A percentile compares a stretch with the other conserved stretches of the same genome.
Evolutionary conservation across 23 tunicate genomes (phyloP).

Genomic region (Phallusia fumigata): DNA sequence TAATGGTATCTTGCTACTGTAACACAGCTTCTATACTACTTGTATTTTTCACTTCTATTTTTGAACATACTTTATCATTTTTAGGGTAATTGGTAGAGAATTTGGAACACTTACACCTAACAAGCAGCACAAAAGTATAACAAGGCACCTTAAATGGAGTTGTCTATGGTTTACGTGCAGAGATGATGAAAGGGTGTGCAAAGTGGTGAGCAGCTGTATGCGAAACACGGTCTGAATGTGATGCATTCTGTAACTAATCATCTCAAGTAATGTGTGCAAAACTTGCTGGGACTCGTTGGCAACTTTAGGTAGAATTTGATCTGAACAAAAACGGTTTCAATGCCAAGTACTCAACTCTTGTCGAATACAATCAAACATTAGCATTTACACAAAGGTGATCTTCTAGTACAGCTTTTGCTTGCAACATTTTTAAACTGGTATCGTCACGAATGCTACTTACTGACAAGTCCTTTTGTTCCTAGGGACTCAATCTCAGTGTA

Average conservation of each 20-base stretch:
- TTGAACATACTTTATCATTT: too few species aligned
- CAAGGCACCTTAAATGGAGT: slow-evolving; percentile 47
- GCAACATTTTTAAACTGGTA: too few species aligned
- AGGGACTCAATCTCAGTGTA: slow-evolving; percentile 79
- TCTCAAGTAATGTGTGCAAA: slow-evolving; percentile 65
- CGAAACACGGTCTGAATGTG: slow-evolving; percentile 68
- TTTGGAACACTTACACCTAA: too few species aligned
- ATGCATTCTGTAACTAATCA: slow-evolving; percentile 77
- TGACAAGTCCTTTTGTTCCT: slow-evolving; percentile 69
- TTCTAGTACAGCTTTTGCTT: too few species aligned
- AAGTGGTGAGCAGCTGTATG: slow-evolving; percentile 57
- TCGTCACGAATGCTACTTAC: slow-evolving; percentile 22
- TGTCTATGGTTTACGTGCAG: slow-evolving; percentile 50
- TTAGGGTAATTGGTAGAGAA: too few species aligned
- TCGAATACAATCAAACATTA: too few species aligned
- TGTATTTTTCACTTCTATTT: too few species aligned
- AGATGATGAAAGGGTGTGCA: slow-evolving; percentile 50
- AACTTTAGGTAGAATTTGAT: slow-evolving; percentile 70
- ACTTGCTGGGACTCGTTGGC: slow-evolving; percentile 58
- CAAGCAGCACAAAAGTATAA: too few species aligned
- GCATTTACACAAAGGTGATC: too few species aligned
- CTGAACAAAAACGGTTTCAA: slow-evolving; percentile 4
- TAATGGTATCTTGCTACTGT: background rate
- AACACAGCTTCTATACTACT: too few species aligned
- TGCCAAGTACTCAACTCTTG: too few species aligned